Evolutionary conservation across 2,888 invertebrate genomes (phyloP), one percentile per base, ranked within the genome.

Genomic region (Cephus pulcher): DNA sequence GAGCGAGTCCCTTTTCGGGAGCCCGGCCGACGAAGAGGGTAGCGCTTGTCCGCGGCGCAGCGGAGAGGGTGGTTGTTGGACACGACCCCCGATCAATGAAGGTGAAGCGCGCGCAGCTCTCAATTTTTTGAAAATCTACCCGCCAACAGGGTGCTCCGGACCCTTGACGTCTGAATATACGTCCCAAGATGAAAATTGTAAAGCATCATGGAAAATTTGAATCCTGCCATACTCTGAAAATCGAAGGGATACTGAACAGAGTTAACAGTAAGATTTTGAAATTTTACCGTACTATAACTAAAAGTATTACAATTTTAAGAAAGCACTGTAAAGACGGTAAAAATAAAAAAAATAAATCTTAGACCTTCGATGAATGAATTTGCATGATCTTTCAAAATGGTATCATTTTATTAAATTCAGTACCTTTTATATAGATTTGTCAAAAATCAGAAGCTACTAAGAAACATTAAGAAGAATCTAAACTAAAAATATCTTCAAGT

Each of bases 81-180:
- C 85, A 86, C 76, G 83, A 83, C 84, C 86, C 56, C 82, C 90
- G 90, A 90, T 90, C 90, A 89, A 90, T 90, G 90, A 90, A 90
- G 89, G 88, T 83, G 86, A 88, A 84, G 90, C 90, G 90, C 90
- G 90, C 90, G 90, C 90, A 90, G 84, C 87, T 86, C 81, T 84
- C 83, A 88, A 84, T 90, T 90, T 90, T 90, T 90, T 90, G 90
- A 90, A 90, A 90, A 88, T 90, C 87, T 87, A 83, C 89, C 89
- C 90, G 90, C 90, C 90, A 90, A 90, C 90, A 84, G 86, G 82
- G 82, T 83, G 76, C 85, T 73, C 32, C 12, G 33, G 71, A 33
- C 12, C 34, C 34, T 71, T 32, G 71, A 32, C 71, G 71, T 71
- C 34, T 34, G 23, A 56, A 56, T 71, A 32, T 34, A 71, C 71